Evolutionary conservation across 2,888 invertebrate species (phyloP), one percentile per base, ranked within the genome.

Genomic region (Diaperis boleti): DNA sequence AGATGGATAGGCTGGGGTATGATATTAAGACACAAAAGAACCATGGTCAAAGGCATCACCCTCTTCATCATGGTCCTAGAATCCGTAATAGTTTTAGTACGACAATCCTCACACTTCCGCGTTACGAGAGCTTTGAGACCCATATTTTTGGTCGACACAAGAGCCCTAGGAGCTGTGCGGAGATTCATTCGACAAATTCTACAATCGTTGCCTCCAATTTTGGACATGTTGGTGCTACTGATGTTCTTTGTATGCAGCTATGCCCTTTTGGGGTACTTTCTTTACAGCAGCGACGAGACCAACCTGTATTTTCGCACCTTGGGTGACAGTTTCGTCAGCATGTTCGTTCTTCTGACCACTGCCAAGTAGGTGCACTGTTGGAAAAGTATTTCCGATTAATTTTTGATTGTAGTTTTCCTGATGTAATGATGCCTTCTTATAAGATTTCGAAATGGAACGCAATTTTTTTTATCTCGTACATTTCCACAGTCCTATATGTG

Each of bases 391-490:
- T 67, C n/a, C n/a, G n/a, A n/a, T n/a, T n/a, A n/a, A n/a, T 83
- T 84, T 47, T 15, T 15, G 39, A 20, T 33, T 33, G n/a, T 81
- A 94, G 94, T 82, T 95, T 91, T 82, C 95, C 95, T 1, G 95
- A 95, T 80, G 93, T 95, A 13, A 95, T 95, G 95, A 94, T 95
- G 94, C 93, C 92, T 3, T 90, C 94, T 0, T 95, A 94, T 79
- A 88, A 91, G 15, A 85, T 86, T 73, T 91, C 89, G 29, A 90
- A 89, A 77, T 92, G 91, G 89, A 91, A 91, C 75, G 90, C 92
- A n/a, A 82, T 92, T 60, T 95, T 94, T 83, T 95, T 95, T 82
- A 89, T 95, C 64, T 87, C 91, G 3, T 95, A 94, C 81, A 88
- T 95, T 69, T 89, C 91, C 67, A 91, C 92, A 26, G 93, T 92